Evolutionary conservation across 2,797 vertebrate species (phyloP), one percentile per base, ranked within the genome.

Genomic region (Scarus forsteni): DNA sequence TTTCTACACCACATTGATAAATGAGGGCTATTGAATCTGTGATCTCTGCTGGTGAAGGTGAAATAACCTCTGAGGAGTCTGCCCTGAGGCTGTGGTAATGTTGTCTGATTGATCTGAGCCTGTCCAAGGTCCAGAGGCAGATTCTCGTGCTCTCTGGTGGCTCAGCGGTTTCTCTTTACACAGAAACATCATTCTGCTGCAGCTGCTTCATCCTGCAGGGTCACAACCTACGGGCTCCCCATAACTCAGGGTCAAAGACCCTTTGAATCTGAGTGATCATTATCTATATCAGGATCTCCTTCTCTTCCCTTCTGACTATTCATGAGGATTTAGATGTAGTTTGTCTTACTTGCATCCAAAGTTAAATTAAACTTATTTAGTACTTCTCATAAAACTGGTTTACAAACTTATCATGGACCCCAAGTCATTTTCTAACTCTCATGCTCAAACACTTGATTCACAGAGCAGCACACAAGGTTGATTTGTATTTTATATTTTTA

Each of bases 61-160:
- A 16, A 53, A 55, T 45, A 68, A 82, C 71, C 68, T 70, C 55
- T 49, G 70, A 16, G 54, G 35, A 12, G 50, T 58, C 18, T 19
- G 40, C 49, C 80, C 73, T 7, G 34, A 81, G 83, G 84, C 76
- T 10, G 35, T 14, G 15, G 18, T 11, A 49, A 13, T 34, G 58
- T 46, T 18, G 52, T 51, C 58, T 60, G 75, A 83, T 74, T 76
- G 85, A 89, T 85, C 75, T 15, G 61, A 84, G 75, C 66, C 79
- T 81, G 81, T 90, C 84, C 90, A 78, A 90, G 82, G 88, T 88
- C 84, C 67, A 4, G 10, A 67, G 75, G 70, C 62, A 40, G 63
- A 61, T 68, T 71, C 81, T 75, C 73, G 16, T 83, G 65, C 62
- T 77, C 70, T 76, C 70, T 83, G 79, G 77, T 79, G 80, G 44